Evolutionary conservation across 2,797 vertebrate species (phyloP), one percentile per base, ranked within the genome.

Genomic region (Chiloscyllium punctatum): DNA sequence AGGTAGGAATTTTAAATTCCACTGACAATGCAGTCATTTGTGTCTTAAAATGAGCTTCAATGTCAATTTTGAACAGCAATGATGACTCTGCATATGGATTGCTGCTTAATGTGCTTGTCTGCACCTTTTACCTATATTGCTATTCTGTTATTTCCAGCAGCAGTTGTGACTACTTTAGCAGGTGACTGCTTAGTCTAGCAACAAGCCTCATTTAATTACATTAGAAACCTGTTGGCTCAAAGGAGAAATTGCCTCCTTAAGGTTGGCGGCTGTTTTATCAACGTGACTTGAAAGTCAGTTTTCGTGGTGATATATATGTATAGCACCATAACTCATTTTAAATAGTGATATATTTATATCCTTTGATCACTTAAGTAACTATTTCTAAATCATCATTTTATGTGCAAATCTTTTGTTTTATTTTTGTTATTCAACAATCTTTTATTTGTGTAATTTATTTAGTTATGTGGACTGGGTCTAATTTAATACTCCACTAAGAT

Each of bases 61-160:
- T 74, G 94, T 94, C 94, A 94, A 72, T 94, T 72, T 74, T 94
- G 69, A 94, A 94, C 69, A 48, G 94, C 68, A 30, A 77, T 77
- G 94, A 77, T 95, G 94, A 95, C 94, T 51, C 71, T 95, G 94
- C 94, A 95, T 95, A 74, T n/a, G 94, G 27, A 95, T 57, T 77
- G 48, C 48, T 74, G 94, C 69, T 95, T 95, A 95, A 95, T 57
- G 71, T 95, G 71, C 30, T 51, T 74, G 71, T 30, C 15, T 4
- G 94, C 15, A 51, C 94, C 71, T 95, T 77, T 95, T 95, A 95
- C 48, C 51, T 57, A 74, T 95, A 77, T 95, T 95, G 94, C 94
- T 95, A 77, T 77, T 77, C 27, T 95, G 27, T 95, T 95, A 48
- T 77, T 94, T 77, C 30, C 48, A 95, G 94, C 42, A 74, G 48